These are phyloP conservation scores for Vombatus ursinus DNA, from an alignment of 2,113 vertebrate genomes.

Conservation along the genomic window DNA sequence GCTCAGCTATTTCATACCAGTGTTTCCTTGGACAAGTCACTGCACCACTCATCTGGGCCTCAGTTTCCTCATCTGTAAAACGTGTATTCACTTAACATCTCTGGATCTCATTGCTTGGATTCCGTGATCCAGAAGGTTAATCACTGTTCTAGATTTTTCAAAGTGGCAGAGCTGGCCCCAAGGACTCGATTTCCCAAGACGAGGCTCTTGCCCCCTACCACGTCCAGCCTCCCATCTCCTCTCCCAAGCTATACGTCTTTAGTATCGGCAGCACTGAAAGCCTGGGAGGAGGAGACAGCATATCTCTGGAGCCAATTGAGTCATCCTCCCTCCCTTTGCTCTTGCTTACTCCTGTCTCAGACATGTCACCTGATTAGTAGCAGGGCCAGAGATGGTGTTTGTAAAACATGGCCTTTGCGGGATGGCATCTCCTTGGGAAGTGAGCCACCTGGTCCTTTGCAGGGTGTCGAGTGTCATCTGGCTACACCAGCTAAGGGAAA, in stretches of 20 bases:
- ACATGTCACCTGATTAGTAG: neutral
- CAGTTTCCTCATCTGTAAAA: neutral
- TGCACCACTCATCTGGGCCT: neutral
- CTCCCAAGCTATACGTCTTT: neutral
- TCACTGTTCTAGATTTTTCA: neutral
- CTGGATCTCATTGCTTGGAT: neutral
- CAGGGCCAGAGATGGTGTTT: neutral
- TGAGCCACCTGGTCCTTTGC: neutral
- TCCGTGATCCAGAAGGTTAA: neutral
- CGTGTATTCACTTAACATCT: neutral
- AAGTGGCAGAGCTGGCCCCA: neutral
- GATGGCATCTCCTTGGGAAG: neutral
- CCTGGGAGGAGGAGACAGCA: no score
- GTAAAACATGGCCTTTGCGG: neutral
- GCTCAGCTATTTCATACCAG: neutral
- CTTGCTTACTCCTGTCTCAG: fast-evolving
- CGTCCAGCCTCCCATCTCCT: neutral
- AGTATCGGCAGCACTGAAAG: neutral
- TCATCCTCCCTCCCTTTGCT: neutral
- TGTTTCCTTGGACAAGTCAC: neutral
- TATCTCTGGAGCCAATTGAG: no score
- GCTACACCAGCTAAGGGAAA: neutral
- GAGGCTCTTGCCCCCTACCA: neutral
- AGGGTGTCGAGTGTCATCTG: neutral
- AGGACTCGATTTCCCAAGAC: neutral